Evolutionary conservation across 2,797 vertebrate species (phyloP).

Genomic region (Oreochromis mossambicus): DNA sequence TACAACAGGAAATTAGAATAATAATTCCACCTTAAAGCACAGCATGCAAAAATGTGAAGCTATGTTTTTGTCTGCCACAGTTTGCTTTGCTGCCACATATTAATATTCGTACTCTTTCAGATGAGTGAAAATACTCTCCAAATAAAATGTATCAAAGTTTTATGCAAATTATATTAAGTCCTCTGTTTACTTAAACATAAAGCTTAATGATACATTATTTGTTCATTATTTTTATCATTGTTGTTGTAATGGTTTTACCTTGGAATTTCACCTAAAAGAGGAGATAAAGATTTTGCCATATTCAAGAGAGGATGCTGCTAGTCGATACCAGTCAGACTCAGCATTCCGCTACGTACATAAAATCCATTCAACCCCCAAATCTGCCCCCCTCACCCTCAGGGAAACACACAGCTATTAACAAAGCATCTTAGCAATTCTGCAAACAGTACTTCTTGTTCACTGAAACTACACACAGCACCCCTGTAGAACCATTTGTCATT

Average conservation of each 20-base stretch:
- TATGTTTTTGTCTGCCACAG: neutral
- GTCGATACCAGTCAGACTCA: neutral
- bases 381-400: neutral
- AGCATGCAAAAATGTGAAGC: neutral
- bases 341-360: slow-evolving; percentile 13
- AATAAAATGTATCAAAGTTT: neutral
- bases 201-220: neutral
- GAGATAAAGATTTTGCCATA: neutral
- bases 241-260: neutral
- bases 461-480: slow-evolving; percentile 22
- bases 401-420: slow-evolving; percentile 34
- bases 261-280: neutral
- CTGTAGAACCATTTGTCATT: slow-evolving; percentile 46
- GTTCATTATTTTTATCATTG: neutral
- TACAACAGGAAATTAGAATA: neutral
- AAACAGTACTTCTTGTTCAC: slow-evolving; percentile 21
- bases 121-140: neutral
- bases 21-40: neutral
- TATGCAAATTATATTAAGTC: neutral
- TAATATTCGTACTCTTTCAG: neutral
- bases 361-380: slow-evolving; percentile 23
- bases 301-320: neutral
- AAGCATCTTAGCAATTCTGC: slow-evolving; percentile 52
- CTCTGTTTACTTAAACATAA: neutral
- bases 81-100: neutral